Conservation (phyloP, 2,113 vertebrate species). For the Monarcha castaneiventris region DNA sequence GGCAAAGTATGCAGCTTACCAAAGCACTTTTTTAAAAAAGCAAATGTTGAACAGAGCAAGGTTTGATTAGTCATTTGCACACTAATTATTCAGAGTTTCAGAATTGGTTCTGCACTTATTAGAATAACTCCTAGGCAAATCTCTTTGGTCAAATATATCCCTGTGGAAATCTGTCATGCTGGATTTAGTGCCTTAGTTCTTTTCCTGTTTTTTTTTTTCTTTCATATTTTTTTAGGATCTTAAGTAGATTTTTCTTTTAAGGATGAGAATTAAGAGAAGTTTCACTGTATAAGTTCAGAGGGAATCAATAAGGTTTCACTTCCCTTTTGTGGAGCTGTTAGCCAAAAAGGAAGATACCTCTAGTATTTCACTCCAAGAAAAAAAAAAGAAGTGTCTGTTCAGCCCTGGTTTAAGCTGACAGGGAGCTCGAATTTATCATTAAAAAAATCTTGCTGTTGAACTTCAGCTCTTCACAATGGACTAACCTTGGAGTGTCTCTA, state of each 20-base stretch:
- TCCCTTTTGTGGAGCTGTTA: neutral
- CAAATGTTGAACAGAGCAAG: neutral
- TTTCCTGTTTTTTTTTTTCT: neutral
- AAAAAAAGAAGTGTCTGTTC: neutral
- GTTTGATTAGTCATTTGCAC: neutral
- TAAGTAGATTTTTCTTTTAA: neutral
- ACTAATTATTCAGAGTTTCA: neutral
- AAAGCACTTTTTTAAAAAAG: neutral
- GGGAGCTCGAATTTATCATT: neutral
- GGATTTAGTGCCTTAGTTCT: neutral
- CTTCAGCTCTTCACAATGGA: neutral
- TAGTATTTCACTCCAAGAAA: neutral
- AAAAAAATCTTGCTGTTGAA: neutral
- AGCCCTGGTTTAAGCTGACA: neutral
- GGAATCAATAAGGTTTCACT: neutral
- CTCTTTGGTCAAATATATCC: neutral
- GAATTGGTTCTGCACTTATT: neutral
- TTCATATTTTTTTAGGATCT: neutral
- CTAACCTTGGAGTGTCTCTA: neutral
- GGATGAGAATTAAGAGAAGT: neutral
- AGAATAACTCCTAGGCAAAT: neutral
- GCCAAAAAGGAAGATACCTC: neutral
- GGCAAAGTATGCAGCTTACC: neutral
- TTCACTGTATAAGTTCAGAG: neutral
- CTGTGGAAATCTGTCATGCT: neutral